These are phyloP conservation scores for Erythrocebus patas DNA, from an alignment of 2,113 vertebrate species.

Conservation along the genomic window DNA sequence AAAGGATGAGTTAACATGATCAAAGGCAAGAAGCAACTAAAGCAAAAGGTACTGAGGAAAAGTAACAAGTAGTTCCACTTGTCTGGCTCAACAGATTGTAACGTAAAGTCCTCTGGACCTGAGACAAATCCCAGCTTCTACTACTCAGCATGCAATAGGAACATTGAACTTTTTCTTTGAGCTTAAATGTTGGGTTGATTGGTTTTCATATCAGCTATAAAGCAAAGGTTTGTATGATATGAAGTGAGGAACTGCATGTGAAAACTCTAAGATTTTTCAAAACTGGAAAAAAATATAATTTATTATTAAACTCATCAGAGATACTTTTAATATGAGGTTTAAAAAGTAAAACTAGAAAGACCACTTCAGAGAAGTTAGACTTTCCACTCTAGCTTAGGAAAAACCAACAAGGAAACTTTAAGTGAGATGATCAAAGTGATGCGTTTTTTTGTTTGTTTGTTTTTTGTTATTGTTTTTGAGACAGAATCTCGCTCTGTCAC, in stretches of 20 bases:
- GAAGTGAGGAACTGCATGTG: not conserved
- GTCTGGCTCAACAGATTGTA: not conserved
- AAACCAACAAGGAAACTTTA: not conserved
- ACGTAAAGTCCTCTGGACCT: not conserved
- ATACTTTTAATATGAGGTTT: not conserved
- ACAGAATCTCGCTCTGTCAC: too few relatives aligned
- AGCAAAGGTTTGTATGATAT: not conserved
- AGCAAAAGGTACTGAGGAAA: not conserved
- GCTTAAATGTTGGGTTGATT: not conserved
- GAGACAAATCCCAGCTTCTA: not conserved
- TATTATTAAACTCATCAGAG: not conserved
- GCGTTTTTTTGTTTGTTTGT: not conserved
- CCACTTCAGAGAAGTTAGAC: not conserved
- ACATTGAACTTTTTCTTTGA: not conserved
- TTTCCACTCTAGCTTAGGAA: not conserved
- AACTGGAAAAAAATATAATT: conserved; percentile 37
- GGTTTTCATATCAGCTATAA: not conserved
- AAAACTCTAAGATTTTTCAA: not conserved
- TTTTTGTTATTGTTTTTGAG: too few relatives aligned
- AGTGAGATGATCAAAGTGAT: not conserved
- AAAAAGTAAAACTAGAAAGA: not conserved
- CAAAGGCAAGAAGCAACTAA: conserved; percentile 6
- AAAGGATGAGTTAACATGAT: not conserved
- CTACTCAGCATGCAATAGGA: not conserved
- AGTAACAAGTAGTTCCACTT: not conserved